Conservation (phyloP, 2,113 vertebrate genomes). For the Camelus bactrianus region DNA sequence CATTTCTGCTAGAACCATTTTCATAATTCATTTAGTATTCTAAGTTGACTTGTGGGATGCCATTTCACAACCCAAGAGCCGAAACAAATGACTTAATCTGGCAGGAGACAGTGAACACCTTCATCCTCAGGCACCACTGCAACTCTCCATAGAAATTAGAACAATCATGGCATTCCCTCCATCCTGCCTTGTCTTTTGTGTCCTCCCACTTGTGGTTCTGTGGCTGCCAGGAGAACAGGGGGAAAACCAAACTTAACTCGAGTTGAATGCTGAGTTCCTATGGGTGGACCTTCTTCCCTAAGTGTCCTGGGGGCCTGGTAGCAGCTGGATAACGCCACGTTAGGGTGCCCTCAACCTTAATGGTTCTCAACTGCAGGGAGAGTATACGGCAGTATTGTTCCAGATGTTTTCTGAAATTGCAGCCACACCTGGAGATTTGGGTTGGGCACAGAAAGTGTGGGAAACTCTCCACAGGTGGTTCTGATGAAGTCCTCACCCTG, state of each 20-base stretch:
- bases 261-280: neutral
- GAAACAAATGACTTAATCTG: neutral
- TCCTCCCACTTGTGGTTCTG: neutral
- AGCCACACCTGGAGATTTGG: neutral
- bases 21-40: slow-evolving; percentile 33
- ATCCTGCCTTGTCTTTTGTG: neutral
- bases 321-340: neutral
- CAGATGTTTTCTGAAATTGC: neutral
- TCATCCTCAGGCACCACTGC: neutral
- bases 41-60: neutral
- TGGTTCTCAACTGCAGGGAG: neutral
- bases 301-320: neutral
- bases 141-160: neutral
- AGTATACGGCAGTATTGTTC: neutral
- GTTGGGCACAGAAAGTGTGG: neutral
- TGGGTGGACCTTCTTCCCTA: neutral
- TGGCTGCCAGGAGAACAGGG: neutral
- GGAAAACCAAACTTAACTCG: neutral
- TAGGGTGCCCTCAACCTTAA: too few relatives aligned
- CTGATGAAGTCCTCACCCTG: neutral
- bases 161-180: neutral
- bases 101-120: neutral
- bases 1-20: slow-evolving; percentile 38
- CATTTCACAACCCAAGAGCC: neutral
- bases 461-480: neutral